Base-by-base conservation (phyloP, 2,797 vertebrate species). In the Coendou prehensilis region DNA sequence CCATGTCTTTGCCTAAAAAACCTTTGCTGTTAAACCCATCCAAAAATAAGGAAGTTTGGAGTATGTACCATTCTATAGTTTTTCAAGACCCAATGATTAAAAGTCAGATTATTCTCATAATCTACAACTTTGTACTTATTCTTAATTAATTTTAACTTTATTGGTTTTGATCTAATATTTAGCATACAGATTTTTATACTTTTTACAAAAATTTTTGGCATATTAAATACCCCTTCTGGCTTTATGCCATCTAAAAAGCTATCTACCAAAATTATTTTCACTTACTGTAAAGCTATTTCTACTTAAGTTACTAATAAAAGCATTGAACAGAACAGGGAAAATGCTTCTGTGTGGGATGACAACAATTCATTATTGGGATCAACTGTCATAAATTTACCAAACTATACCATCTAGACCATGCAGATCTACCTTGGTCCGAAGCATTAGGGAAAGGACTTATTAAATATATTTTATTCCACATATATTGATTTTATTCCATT, bases 61-160 rank as follows among this genome's bases (percentile, higher is more conserved):
- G 79, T n/a, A n/a, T 54, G 5, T 30, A 61, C 47, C 18, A 64
- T 7, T 86, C 78, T 61, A 82, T 4, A 84, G 30, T 45, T 89
- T 63, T 67, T 41, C 30, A 94, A 82, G 30, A 41, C 2, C 22
- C 52, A 52, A 9, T 13, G 30, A 94, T 28, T 63, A 45, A 71
- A 89, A 64, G 45, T 54, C 87, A 69, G 61, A 17, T 81, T 10
- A 54, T 54, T 78, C 30, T 26, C 5, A 15, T 22, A 80, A 18
- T 41, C 67, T 54, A 64, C 3, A 54, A 85, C 10, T 86, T 20
- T 82, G 14, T 37, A 41, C 41, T 78, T 82, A 85, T 26, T 86
- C 22, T 26, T 73, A 87, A 85, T 73, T 94, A 73, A 79, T 57
- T 87, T 93, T 80, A 95, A 90, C 14, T 30, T 54, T 14, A 67